phyloP scores from a whole-genome alignment of 2,113 vertebrate genomes.

The Eurystomus gularis region DNA sequence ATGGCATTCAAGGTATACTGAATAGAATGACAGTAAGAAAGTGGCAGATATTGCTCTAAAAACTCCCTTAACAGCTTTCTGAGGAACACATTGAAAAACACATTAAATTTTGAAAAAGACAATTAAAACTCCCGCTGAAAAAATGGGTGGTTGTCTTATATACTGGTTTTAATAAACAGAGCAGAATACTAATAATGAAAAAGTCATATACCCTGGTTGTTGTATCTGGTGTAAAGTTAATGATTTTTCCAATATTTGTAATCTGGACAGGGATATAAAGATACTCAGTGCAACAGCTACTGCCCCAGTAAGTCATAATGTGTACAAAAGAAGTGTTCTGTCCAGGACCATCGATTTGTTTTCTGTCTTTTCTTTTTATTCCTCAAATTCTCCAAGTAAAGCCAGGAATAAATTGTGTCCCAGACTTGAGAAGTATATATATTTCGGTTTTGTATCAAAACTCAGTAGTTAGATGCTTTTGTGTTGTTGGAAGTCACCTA shows the following conservation, averaged over 20 bases:
- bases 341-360: not conserved
- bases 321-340: not conserved
- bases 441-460: conserved; percentile 34
- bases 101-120: not conserved
- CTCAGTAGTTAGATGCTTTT: not conserved
- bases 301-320: not conserved
- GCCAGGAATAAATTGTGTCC: not conserved
- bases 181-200: not conserved
- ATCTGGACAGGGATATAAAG: not conserved
- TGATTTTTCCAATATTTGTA: not conserved
- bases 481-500: not conserved
- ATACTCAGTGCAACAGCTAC: not conserved
- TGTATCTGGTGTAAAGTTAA: not conserved
- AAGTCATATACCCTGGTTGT: not conserved
- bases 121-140: not conserved
- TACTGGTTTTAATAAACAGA: not conserved
- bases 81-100: not conserved
- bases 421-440: not conserved
- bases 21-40: not conserved
- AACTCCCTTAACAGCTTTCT: not conserved
- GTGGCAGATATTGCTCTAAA: conserved; percentile 6
- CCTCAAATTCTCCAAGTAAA: not conserved
- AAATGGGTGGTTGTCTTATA: not conserved
- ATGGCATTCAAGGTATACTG: not conserved
- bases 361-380: not conserved